Evolutionary conservation across 1,140 invertebrate genomes (phyloP).

Genomic region (Camponotus pennsylvanicus): DNA sequence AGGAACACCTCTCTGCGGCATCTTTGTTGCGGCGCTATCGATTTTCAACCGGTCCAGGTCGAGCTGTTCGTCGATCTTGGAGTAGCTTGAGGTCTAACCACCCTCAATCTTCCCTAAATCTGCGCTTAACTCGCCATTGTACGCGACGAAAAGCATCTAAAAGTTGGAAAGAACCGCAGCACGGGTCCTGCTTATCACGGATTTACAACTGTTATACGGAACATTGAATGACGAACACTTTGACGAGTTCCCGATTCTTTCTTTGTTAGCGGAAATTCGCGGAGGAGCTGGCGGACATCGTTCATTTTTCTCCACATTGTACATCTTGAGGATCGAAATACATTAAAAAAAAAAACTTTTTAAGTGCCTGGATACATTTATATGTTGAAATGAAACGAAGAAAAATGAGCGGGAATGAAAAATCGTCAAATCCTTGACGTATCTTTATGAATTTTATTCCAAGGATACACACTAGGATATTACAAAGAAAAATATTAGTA

Average conservation of each 20-base stretch:
- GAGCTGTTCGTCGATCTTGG: constrained; percentile 46
- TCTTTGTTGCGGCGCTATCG: constrained; percentile 39
- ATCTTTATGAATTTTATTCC: not conserved
- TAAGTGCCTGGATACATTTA: not conserved
- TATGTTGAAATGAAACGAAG: not conserved
- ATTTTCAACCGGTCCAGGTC: constrained; percentile 44
- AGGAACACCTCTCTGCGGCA: not conserved
- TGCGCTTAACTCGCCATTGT: constrained; percentile 57
- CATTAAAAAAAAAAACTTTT: not conserved
- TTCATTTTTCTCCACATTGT: not conserved
- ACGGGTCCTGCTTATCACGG: constrained; percentile 38
- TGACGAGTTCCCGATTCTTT: not conserved
- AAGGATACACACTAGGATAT: not conserved
- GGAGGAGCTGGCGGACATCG: not conserved
- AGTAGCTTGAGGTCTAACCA: constrained; percentile 45
- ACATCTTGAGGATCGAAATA: not conserved
- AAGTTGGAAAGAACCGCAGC: constrained; percentile 41
- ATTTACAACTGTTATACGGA: constrained; percentile 53
- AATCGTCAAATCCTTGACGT: not conserved
- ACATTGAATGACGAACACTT: constrained; percentile 17
- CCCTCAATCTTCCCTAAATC: constrained; percentile 58
- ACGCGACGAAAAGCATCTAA: constrained; percentile 49
- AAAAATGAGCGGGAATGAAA: not conserved
- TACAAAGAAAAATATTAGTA: not conserved
- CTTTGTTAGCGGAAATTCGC: constrained; percentile 3